Evolutionary conservation across 2,113 vertebrate genomes (phyloP).

Genomic region (Procavia capensis): DNA sequence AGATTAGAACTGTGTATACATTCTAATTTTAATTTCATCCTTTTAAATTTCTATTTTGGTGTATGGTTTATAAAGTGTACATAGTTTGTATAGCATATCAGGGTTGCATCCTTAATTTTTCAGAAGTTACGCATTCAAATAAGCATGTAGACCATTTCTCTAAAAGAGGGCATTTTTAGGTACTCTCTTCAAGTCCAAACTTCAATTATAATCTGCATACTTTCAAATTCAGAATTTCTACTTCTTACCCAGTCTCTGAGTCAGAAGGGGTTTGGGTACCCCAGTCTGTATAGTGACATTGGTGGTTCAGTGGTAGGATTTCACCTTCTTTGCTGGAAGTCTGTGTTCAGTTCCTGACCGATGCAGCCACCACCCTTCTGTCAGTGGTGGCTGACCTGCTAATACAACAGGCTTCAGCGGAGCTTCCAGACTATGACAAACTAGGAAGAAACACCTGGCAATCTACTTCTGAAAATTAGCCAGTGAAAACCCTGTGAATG

Average conservation of each 20-base stretch:
- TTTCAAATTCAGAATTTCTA: slow-evolving; percentile 17
- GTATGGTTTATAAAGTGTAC: not conserved
- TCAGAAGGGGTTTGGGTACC: too few relatives aligned
- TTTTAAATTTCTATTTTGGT: not conserved
- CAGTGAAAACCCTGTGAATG: not conserved
- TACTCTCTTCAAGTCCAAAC: not conserved
- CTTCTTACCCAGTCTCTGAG: too few relatives aligned
- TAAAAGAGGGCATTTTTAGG: slow-evolving; percentile 1
- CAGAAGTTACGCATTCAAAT: slow-evolving; percentile 22
- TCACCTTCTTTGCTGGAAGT: not conserved
- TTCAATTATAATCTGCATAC: not conserved
- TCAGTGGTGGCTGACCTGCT: not conserved
- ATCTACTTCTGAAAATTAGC: not conserved
- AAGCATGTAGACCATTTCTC: not conserved
- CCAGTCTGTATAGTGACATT: not conserved
- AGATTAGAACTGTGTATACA: not conserved
- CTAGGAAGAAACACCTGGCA: not conserved
- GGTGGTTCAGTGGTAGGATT: not conserved
- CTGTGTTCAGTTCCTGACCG: not conserved
- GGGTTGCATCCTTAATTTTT: slow-evolving; percentile 12
- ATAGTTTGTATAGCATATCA: not conserved
- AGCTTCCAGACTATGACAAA: not conserved
- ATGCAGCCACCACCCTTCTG: not conserved
- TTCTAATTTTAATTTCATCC: not conserved
- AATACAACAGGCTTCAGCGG: not conserved